These are phyloP conservation scores for Melospiza georgiana DNA, from an alignment of 2,113 vertebrate genomes.

Conservation along the genomic window DNA sequence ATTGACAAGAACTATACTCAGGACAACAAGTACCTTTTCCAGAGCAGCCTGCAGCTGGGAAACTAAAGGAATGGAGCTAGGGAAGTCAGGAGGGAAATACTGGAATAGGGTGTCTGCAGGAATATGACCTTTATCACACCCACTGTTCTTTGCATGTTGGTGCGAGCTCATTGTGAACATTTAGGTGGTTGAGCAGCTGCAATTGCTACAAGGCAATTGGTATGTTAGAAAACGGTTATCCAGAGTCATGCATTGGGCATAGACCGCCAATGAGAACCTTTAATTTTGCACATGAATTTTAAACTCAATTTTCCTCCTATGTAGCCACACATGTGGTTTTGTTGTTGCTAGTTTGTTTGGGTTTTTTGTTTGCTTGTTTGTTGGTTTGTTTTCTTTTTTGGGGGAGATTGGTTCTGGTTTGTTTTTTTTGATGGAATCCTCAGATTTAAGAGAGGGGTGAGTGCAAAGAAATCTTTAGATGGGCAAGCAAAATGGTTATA, in stretches of 20 bases:
- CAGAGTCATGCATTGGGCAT: neutral
- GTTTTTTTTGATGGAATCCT: neutral
- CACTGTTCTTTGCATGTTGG: neutral
- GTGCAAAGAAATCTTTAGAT: neutral
- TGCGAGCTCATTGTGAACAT: neutral
- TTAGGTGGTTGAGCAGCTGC: neutral
- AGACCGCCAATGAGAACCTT: neutral
- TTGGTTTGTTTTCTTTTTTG: neutral
- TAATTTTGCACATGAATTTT: neutral
- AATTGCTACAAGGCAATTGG: neutral
- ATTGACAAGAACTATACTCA: neutral
- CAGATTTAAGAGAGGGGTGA: neutral
- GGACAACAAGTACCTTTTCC: fast-evolving
- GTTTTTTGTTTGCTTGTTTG: too few species aligned
- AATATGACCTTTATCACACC: neutral
- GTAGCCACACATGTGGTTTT: fast-evolving
- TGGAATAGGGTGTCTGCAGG: neutral
- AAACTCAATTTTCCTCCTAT: neutral
- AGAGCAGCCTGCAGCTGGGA: neutral
- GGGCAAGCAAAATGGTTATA: neutral
- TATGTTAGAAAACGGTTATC: neutral
- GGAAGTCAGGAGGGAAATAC: neutral
- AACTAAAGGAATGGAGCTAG: too few species aligned
- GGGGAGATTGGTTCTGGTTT: fast-evolving
- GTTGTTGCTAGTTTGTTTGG: neutral